phyloP scores from a whole-genome alignment of 2,888 invertebrate species.

The Thereva unica region DNA sequence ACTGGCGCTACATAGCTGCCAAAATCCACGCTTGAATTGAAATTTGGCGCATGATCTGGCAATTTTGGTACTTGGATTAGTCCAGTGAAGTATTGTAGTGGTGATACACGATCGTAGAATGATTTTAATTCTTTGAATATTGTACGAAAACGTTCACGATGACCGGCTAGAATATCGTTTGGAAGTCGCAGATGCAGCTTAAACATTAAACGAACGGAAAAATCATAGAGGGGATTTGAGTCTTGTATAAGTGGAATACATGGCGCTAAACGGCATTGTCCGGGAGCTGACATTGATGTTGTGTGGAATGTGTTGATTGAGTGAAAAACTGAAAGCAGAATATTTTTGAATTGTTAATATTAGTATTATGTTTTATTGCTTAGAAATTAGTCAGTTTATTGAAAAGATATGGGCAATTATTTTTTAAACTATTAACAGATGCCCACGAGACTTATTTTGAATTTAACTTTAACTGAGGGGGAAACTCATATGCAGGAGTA shows the following conservation, averaged over 20 bases:
- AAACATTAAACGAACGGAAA: constrained; percentile 94
- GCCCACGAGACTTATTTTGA: too few relatives aligned
- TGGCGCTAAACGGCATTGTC: constrained; percentile 95
- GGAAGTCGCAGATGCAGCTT: constrained; percentile 89
- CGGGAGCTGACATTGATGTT: constrained; percentile 96
- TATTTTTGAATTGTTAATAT: neutral
- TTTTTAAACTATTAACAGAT: too few relatives aligned
- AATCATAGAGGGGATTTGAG: constrained; percentile 94
- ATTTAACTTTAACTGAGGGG: too few relatives aligned
- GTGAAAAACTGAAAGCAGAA: constrained; percentile 75
- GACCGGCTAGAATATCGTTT: constrained; percentile 87
- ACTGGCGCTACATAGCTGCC: constrained; percentile 93
- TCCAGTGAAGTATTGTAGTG: constrained; percentile 96
- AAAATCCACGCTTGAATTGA: constrained; percentile 85
- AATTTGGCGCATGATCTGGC: constrained; percentile 94
- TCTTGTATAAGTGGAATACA: constrained; percentile 94
- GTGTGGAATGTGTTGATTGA: constrained; percentile 91
- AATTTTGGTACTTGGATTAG: constrained; percentile 90
- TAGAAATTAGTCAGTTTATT: too few relatives aligned
- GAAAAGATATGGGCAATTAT: too few relatives aligned
- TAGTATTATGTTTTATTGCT: neutral
- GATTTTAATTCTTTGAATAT: constrained; percentile 86
- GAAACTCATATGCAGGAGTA: too few relatives aligned
- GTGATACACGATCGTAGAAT: constrained; percentile 92
- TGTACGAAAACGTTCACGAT: constrained; percentile 84